Conservation (phyloP, 1,140 invertebrate genomes). For the Daktulosphaira vitifoliae region DNA sequence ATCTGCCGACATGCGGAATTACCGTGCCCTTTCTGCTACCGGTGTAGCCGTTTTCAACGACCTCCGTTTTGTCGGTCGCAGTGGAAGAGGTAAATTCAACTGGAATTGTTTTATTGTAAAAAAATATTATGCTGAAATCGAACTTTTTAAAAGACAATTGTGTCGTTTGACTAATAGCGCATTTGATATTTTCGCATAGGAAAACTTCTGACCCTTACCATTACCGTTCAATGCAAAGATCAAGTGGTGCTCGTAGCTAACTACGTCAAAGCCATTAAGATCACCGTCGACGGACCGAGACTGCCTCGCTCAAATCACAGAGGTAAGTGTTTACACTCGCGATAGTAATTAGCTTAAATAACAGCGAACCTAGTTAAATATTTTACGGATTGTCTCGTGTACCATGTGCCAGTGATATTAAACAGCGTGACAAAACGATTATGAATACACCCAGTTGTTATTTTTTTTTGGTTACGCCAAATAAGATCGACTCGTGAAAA, state of each 20-base stretch:
- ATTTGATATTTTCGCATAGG: neutral
- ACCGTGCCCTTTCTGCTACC: slow-evolving; percentile 90
- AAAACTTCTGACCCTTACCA: slow-evolving; percentile 23
- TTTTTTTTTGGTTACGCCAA: too few relatives aligned
- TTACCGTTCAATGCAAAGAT: slow-evolving; percentile 25
- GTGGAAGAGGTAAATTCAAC: slow-evolving; percentile 94
- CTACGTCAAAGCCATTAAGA: slow-evolving; percentile 93
- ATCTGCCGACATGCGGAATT: slow-evolving; percentile 88
- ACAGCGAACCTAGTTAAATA: too few relatives aligned
- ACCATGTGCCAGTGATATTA: too few relatives aligned
- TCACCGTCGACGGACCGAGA: slow-evolving; percentile 94
- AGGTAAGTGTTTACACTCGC: neutral
- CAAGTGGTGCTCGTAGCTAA: slow-evolving; percentile 58
- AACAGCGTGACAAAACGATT: too few relatives aligned
- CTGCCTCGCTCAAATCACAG: slow-evolving; percentile 89
- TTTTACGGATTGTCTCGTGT: too few relatives aligned
- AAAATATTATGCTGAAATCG: too few relatives aligned
- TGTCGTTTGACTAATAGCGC: too few relatives aligned
- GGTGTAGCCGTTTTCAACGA: slow-evolving; percentile 98
- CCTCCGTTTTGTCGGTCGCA: slow-evolving; percentile 90
- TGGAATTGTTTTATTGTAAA: too few relatives aligned
- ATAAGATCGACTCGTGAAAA: too few relatives aligned
- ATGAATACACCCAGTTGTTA: too few relatives aligned
- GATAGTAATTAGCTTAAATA: too few relatives aligned
- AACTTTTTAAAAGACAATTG: too few relatives aligned